These are phyloP conservation scores for Drosophila ezoana DNA, from an alignment of 2,888 invertebrate genomes.

Conservation along the genomic window DNA sequence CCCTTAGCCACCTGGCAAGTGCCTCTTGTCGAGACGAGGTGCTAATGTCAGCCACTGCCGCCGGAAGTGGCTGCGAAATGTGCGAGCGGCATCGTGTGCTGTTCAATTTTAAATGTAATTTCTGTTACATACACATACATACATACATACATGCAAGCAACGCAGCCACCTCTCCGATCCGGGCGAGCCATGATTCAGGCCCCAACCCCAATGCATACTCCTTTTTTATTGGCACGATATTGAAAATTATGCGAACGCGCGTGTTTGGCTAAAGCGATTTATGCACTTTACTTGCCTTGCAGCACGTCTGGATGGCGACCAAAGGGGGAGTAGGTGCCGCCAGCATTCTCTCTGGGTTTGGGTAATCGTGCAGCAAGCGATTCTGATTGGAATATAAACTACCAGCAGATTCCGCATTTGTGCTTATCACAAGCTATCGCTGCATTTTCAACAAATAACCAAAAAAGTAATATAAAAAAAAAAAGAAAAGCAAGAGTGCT, in stretches of 20 bases:
- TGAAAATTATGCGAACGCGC: slow-evolving; percentile 77
- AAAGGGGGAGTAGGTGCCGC: background rate
- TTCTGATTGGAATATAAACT: slow-evolving; percentile 50
- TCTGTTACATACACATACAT: slow-evolving; percentile 35
- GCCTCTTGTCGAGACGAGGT: slow-evolving; percentile 62
- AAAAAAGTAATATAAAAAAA: background rate
- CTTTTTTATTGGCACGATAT: slow-evolving; percentile 75
- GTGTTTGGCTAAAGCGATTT: slow-evolving; percentile 70
- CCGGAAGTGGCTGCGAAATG: slow-evolving; percentile 64
- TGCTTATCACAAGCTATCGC: slow-evolving; percentile 16
- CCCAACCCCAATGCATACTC: slow-evolving; percentile 16
- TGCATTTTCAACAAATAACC: slow-evolving; percentile 16
- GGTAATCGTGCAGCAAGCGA: slow-evolving; percentile 53
- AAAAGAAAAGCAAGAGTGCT: background rate
- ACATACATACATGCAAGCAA: background rate
- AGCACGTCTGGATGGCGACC: background rate
- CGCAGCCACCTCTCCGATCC: background rate
- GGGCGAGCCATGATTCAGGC: slow-evolving; percentile 20
- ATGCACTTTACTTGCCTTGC: slow-evolving; percentile 49
- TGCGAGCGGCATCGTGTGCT: slow-evolving; percentile 49
- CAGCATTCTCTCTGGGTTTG: slow-evolving; percentile 9
- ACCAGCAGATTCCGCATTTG: slow-evolving; percentile 22
- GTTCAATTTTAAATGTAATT: slow-evolving; percentile 78
- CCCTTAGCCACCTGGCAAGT: slow-evolving; percentile 51
- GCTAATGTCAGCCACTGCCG: slow-evolving; percentile 68